Evolutionary conservation across 2,113 vertebrate species (phyloP), one percentile per base, ranked within the genome.

Genomic region (Phoenicopterus ruber): DNA sequence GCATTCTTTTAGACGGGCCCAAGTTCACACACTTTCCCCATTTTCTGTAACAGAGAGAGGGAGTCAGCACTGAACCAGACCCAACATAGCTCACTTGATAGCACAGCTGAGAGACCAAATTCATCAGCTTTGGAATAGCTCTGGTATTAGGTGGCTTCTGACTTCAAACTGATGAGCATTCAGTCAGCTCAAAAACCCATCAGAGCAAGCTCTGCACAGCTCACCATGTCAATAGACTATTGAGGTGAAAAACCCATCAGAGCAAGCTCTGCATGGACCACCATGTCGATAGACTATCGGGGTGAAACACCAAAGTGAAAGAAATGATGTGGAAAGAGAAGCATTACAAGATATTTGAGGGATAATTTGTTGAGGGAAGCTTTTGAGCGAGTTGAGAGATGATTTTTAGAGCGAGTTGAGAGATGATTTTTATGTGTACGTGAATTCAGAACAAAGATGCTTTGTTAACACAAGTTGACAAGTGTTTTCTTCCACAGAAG

Each of bases 271-370:
- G n/a, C 28, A 55, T 11, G 80, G 54, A 9, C 11, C 2, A 72
- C 17, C 17, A 36, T 5, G 24, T 7, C 0, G 1, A 57, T 11
- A 57, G 25, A 42, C 19, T 44, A 29, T 1, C 7, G 15, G 34
- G 42, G 58, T 50, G 66, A 77, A 66, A 76, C 61, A 47, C 3
- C 8, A 55, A 79, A 84, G 57, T 28, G 29, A 81, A 81, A 66
- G 12, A 87, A 84, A 52, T 8, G 1, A 77, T 32, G 32, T 2
- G 1, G 38, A 29, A 78, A 86, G n/a, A 40, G 11, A 76, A 84
- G 28, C 10, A 32, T 36, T 55, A 86, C 8, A 46, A 66, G 10
- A 31, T 49, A 87, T 65, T 24, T 71, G 40, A 65, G 40, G 14
- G 20, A 52, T 62, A 67, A 91, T 47, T 83, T 92, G 29, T 65